Evolutionary conservation across 2,888 invertebrate genomes (phyloP).

Genomic region (Hemaris fuciformis): DNA sequence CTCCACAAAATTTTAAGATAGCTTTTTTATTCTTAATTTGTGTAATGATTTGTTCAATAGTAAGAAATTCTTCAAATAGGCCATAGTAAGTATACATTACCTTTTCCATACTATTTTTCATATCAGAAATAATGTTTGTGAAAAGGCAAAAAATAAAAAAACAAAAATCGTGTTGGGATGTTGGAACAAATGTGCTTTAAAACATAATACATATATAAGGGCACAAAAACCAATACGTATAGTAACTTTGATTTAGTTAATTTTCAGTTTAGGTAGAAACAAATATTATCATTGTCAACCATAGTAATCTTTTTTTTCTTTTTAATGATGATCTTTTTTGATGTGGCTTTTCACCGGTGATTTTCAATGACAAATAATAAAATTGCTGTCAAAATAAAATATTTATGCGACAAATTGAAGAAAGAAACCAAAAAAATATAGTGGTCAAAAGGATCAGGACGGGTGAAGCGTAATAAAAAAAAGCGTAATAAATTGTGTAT

Average conservation of each 20-base stretch:
- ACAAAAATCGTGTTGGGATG: neutral
- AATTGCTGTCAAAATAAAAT: neutral
- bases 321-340: too few species aligned
- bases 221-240: neutral
- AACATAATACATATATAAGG: neutral
- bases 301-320: neutral
- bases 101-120: too few species aligned
- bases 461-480: constrained; percentile 38
- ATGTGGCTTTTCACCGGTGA: neutral
- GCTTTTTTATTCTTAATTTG: too few species aligned
- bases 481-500: constrained; percentile 35
- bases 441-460: constrained; percentile 23
- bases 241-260: too few species aligned
- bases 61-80: too few species aligned
- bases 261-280: too few species aligned
- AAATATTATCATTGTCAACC: neutral
- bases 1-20: too few species aligned
- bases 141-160: neutral
- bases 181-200: neutral
- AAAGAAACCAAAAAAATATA: constrained; percentile 17
- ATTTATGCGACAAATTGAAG: too few species aligned
- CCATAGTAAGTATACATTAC: too few species aligned
- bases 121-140: neutral
- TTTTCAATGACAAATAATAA: neutral
- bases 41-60: too few species aligned